Base-by-base conservation (phyloP, 2,888 invertebrate genomes). In the Cyaniris semiargus region DNA sequence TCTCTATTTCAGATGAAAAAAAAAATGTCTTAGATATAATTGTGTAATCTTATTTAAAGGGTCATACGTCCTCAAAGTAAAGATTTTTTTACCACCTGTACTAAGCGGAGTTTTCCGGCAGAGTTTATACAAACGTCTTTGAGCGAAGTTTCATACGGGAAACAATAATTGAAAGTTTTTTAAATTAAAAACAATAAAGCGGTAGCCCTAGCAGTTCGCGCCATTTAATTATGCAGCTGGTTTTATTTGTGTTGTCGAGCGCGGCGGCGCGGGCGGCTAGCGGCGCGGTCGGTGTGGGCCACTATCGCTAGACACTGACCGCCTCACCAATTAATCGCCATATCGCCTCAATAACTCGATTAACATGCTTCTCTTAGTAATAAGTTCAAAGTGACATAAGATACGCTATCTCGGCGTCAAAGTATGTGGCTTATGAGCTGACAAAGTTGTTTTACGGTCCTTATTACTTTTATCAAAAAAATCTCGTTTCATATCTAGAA, bases 191-290 rank as follows among this genome's bases (percentile, higher is more conserved):
- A 6, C 27, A 53, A 48, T 38, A 7, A 23, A 48, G 48, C 27
- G 27, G 23, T 48, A 74, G 44, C 74, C 74, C 74, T 74, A 74
- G 38, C 18, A 74, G 53, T 74, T 83, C 81, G 82, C 83, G 81
- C 81, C 87, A 86, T 87, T 88, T 91, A 90, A 91, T 92, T 90
- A 90, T 90, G 86, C 88, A 87, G 84, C 84, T 83, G 81, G 87
- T 85, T 88, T 86, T 89, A 87, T 89, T 90, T 88, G 87, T 72
- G 71, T 71, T 71, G 76, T 72, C 58, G 71, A 38, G 71, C 48
- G 53, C 44, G 72, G 38, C 72, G 23, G 71, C 70, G 76, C 72
- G 75, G 72, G 70, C 76, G 77, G 78, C 77, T 78, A 75, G 76
- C 78, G 76, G 76, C 79, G 78, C 70, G 79, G 66, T 66, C 66